phyloP scores from a whole-genome alignment of 2,113 vertebrate species.

The Scytalopus superciliaris region DNA sequence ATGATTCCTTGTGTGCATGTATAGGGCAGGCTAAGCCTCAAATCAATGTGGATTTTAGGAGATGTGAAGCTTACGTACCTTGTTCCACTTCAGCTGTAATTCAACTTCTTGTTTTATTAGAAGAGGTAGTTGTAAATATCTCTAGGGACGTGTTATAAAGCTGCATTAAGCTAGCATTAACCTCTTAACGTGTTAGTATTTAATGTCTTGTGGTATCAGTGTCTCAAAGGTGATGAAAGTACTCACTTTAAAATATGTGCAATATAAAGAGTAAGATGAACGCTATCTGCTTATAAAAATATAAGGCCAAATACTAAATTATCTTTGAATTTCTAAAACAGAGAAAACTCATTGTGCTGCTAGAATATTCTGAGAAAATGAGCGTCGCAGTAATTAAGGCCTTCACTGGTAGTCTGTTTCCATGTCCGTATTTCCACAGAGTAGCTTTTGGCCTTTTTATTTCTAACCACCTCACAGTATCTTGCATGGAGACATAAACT shows the following conservation, averaged over 20 bases:
- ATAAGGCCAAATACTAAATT: neutral
- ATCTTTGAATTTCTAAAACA: neutral
- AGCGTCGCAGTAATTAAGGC: neutral
- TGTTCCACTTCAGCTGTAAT: neutral
- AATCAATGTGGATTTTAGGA: neutral
- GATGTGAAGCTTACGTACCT: neutral
- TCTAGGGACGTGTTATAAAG: constrained; percentile 45
- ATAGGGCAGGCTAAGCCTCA: neutral
- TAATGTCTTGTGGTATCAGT: constrained; percentile 15
- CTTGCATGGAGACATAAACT: neutral
- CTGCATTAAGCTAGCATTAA: constrained; percentile 56
- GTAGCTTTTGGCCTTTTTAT: neutral
- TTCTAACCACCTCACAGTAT: neutral
- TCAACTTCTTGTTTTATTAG: constrained; percentile 34
- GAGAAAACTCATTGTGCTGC: neutral
- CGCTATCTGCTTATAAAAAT: neutral
- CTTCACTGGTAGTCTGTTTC: neutral
- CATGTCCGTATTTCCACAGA: neutral
- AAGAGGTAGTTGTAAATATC: constrained; percentile 41
- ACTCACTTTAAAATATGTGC: neutral
- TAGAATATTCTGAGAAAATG: neutral
- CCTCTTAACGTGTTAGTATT: constrained; percentile 32
- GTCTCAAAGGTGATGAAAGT: constrained; percentile 45
- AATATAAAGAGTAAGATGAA: neutral
- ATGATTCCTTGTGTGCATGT: neutral